Percentiles rank a stretch among this genome's conserved stretches.
Evolutionary conservation across 1,140 invertebrate species (phyloP).

Genomic region (Hyposmocoma kahamanoa): DNA sequence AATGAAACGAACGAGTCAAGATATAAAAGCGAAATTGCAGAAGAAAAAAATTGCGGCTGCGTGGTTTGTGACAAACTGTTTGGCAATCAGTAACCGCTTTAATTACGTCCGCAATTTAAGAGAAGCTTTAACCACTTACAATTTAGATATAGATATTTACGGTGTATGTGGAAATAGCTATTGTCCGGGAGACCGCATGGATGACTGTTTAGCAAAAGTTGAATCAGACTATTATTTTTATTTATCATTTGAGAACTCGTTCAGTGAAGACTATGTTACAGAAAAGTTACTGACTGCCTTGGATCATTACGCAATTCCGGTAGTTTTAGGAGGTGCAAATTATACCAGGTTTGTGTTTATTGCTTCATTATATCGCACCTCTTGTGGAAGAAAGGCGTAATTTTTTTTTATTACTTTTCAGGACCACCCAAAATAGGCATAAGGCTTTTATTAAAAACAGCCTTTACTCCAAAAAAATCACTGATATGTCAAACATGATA

Average conservation of each 20-base stretch:
- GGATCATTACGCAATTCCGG: conserved; percentile 1
- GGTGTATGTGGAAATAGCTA: conserved; percentile 75
- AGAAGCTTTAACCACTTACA: conserved; percentile 59
- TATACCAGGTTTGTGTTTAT: conserved; percentile 43
- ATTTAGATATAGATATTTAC: conserved; percentile 76
- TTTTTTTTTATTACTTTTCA: too few species aligned
- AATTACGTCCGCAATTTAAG: conserved; percentile 73
- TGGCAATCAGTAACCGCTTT: conserved; percentile 64
- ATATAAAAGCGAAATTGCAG: conserved; percentile 26
- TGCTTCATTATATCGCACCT: too few species aligned
- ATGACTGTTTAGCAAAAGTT: conserved; percentile 52
- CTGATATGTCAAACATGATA: too few species aligned
- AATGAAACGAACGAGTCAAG: conserved; percentile 32
- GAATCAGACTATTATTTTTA: conserved; percentile 76
- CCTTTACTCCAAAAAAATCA: too few species aligned
- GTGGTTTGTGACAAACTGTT: conserved; percentile 78
- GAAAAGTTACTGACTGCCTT: conserved; percentile 36
- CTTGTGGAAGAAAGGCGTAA: too few species aligned
- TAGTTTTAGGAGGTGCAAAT: conserved; percentile 27
- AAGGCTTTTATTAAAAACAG: too few species aligned
- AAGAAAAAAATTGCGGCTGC: conserved; percentile 52
- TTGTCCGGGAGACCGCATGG: conserved; percentile 26
- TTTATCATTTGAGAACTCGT: conserved; percentile 78
- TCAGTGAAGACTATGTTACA: conserved; percentile 74
- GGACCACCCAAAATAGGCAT: too few species aligned